phyloP scores from a whole-genome alignment of 2,888 invertebrate species.

The Hypercompe scribonia region DNA sequence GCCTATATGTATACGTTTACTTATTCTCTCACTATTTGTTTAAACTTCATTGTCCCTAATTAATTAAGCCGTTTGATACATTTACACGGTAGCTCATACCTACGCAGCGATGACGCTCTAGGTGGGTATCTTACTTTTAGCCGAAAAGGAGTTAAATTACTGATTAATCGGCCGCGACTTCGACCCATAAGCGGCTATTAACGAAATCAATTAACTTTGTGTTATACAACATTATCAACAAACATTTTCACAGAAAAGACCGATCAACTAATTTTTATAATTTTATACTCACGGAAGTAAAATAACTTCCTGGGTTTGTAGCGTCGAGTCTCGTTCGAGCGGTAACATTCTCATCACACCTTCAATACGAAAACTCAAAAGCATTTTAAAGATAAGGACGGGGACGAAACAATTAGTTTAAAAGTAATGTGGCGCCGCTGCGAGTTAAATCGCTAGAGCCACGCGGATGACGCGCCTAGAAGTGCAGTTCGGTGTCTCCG shows the following conservation, averaged over 20 bases:
- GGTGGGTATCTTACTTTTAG: neutral
- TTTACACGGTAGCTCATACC: neutral
- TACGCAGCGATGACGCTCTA: neutral
- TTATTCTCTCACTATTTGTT: neutral
- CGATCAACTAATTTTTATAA: neutral
- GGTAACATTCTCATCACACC: neutral
- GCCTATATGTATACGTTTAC: neutral
- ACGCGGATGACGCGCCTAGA: constrained; percentile 32
- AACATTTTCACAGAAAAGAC: neutral
- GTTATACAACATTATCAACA: neutral
- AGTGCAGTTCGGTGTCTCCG: constrained; percentile 84
- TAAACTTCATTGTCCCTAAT: neutral
- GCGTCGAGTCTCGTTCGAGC: neutral
- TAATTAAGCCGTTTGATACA: neutral
- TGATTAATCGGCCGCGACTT: neutral
- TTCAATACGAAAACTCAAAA: neutral
- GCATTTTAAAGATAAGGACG: neutral
- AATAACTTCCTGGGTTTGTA: neutral
- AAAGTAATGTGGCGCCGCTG: neutral
- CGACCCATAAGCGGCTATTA: neutral
- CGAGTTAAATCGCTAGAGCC: neutral
- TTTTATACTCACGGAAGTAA: neutral
- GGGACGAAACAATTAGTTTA: neutral
- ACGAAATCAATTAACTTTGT: neutral
- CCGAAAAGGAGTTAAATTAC: neutral